phyloP scores from a whole-genome alignment of 1,140 invertebrate genomes.

The Dolichoris vasculosae region DNA sequence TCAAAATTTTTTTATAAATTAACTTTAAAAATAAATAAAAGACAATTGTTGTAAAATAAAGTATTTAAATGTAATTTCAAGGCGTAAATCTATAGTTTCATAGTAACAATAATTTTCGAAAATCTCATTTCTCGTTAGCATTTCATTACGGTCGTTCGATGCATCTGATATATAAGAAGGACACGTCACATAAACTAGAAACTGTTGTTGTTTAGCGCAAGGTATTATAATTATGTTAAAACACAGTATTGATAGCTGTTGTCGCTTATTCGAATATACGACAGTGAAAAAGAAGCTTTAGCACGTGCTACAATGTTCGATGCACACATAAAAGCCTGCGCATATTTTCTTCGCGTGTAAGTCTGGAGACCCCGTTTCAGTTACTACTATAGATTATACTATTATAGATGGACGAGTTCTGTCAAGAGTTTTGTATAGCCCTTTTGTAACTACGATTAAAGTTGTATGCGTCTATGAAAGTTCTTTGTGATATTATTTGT shows the following conservation, averaged over 20 bases:
- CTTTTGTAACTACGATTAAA: background rate
- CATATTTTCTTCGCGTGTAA: background rate
- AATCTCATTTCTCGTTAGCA: too few relatives aligned
- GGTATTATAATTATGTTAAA: conserved; percentile 31
- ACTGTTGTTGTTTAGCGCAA: background rate
- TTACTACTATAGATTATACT: too few relatives aligned
- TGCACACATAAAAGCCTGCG: background rate
- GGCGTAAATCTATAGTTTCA: too few relatives aligned
- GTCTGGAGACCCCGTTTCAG: background rate
- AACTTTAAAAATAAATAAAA: too few relatives aligned
- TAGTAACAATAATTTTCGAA: too few relatives aligned
- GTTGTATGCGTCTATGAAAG: background rate
- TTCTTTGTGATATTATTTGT: too few relatives aligned
- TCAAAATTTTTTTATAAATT: too few relatives aligned
- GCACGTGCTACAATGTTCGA: background rate
- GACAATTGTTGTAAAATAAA: too few relatives aligned
- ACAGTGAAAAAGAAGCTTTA: background rate
- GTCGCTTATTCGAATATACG: background rate
- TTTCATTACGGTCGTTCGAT: background rate
- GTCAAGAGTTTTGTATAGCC: background rate
- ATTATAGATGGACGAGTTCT: background rate
- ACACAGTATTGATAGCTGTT: conserved; percentile 33
- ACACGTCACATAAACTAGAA: background rate
- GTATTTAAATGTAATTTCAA: too few relatives aligned
- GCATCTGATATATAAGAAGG: background rate